phyloP scores from a whole-genome alignment of 2,888 invertebrate genomes.

The Microplitis deprimator region DNA sequence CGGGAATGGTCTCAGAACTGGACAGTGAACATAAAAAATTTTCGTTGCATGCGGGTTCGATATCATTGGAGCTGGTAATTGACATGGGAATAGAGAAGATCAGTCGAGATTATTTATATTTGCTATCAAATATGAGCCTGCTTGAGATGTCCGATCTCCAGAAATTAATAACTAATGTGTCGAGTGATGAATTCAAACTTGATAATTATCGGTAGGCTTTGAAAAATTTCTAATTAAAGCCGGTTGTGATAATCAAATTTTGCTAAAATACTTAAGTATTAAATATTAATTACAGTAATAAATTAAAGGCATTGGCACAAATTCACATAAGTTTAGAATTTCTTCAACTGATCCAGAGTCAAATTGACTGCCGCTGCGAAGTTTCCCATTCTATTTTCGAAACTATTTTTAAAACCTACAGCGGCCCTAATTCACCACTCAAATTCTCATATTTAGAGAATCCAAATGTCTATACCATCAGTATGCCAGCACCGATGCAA shows the following conservation, averaged over 20 bases:
- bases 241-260: background rate
- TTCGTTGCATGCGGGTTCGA: conserved; percentile 55
- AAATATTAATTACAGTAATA: conserved; percentile 52
- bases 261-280: background rate
- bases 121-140: conserved; percentile 57
- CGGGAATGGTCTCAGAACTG: conserved; percentile 50
- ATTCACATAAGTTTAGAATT: conserved; percentile 64
- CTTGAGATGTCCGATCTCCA: conserved; percentile 53
- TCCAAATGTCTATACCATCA: conserved; percentile 54
- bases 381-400: conserved; percentile 55
- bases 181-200: conserved; percentile 53
- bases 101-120: conserved; percentile 58
- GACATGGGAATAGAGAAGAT: conserved; percentile 65
- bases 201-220: conserved; percentile 48
- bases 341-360: conserved; percentile 57
- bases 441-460: conserved; percentile 48
- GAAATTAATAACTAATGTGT: conserved; percentile 50
- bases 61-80: conserved; percentile 61
- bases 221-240: background rate
- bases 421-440: conserved; percentile 54
- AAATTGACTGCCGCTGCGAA: conserved; percentile 56
- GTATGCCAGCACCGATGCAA: conserved; percentile 48
- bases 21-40: conserved; percentile 44
- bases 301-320: conserved; percentile 57
- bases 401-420: conserved; percentile 55